phyloP scores from a whole-genome alignment of 2,888 invertebrate species.

The Rotaria socialis region DNA sequence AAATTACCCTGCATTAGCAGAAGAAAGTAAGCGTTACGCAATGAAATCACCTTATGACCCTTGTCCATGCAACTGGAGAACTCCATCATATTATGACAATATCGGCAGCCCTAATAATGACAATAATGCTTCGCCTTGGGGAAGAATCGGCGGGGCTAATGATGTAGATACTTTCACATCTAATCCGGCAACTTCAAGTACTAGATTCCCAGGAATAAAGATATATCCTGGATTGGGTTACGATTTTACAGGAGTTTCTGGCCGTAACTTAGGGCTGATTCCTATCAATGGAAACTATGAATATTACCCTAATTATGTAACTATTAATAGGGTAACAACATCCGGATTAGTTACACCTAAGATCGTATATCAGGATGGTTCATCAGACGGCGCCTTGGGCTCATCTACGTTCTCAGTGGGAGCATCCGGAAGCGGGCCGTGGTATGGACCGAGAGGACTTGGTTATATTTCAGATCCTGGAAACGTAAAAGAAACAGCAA shows the following conservation, averaged over 20 bases:
- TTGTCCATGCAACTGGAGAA: not conserved
- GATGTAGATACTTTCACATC: not conserved
- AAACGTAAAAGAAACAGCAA: not conserved
- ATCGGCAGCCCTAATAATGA: not conserved
- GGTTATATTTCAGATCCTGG: not conserved
- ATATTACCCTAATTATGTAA: slow-evolving; percentile 2
- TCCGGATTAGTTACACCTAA: not conserved
- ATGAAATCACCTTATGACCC: not conserved
- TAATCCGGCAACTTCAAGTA: not conserved
- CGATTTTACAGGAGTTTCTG: not conserved
- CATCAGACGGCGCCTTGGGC: not conserved
- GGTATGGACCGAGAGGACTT: not conserved
- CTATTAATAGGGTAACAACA: not conserved
- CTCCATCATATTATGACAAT: slow-evolving; percentile 1
- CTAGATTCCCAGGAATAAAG: not conserved
- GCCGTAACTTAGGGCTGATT: not conserved
- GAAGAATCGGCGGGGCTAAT: not conserved
- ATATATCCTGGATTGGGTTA: not conserved
- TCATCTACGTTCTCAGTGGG: not conserved
- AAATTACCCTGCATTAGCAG: not conserved
- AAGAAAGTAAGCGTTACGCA: slow-evolving; percentile 7
- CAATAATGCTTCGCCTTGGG: slow-evolving; percentile 3
- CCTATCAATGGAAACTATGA: slow-evolving; percentile 3
- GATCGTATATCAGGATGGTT: not conserved
- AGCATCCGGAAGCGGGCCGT: not conserved